A percentile compares a stretch with the other conserved stretches of the same genome.
Evolutionary conservation across 2,113 vertebrate species (phyloP).

Genomic region (Antechinus stuartii): DNA sequence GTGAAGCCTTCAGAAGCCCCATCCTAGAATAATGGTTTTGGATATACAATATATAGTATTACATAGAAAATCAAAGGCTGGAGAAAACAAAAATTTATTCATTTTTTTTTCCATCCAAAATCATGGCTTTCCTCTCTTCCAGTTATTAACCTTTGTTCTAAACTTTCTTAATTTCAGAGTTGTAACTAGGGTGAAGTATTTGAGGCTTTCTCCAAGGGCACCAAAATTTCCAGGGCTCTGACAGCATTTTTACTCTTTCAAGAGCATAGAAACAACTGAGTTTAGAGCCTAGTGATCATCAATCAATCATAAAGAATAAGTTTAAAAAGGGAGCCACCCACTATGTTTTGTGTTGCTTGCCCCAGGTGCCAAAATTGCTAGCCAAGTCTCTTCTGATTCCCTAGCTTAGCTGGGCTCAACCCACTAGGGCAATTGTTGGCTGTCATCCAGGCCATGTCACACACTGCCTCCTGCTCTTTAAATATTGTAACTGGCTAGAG

Average conservation of each 20-base stretch:
- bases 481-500: background rate
- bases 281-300: background rate
- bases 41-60: background rate
- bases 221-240: background rate
- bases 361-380: background rate
- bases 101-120: background rate
- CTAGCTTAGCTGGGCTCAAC: background rate
- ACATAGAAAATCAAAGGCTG: background rate
- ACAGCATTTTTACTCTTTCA: background rate
- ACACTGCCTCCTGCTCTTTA: background rate
- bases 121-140: background rate
- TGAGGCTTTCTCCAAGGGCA: background rate
- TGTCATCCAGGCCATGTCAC: background rate
- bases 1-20: background rate
- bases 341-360: background rate
- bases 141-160: background rate
- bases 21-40: background rate
- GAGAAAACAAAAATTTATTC: background rate
- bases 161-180: background rate
- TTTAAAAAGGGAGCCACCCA: background rate
- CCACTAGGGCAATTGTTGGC: background rate
- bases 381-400: background rate
- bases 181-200: background rate
- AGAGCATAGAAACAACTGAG: background rate
- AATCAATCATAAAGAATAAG: background rate